A percentile compares a stretch with the other conserved stretches of the same genome.
Evolutionary conservation across 2,888 invertebrate genomes (phyloP).

Genomic region (Agonopterix arenella): DNA sequence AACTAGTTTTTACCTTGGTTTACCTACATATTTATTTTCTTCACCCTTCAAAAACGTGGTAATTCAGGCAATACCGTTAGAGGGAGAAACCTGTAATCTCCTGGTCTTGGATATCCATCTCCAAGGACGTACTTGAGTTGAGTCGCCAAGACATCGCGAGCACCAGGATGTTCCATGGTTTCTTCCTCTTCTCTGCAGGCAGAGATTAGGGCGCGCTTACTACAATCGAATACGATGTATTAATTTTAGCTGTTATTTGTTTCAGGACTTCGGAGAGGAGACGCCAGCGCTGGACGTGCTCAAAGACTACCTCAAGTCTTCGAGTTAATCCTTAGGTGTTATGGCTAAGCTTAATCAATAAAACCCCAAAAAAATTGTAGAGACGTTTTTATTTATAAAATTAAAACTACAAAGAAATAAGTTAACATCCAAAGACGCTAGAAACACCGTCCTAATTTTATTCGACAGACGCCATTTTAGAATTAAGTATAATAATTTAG

Average conservation of each 20-base stretch:
- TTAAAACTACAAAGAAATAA: background rate
- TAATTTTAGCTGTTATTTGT: conserved; percentile 23
- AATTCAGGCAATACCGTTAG: too few relatives aligned
- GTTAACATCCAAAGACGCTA: background rate
- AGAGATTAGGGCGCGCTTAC: too few relatives aligned
- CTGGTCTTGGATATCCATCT: too few relatives aligned
- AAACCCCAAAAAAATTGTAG: conserved; percentile 51
- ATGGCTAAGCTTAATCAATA: conserved; percentile 54
- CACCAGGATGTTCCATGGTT: too few relatives aligned
- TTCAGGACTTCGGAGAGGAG: conserved; percentile 97
- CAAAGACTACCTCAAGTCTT: conserved; percentile 94
- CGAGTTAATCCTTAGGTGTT: conserved; percentile 76
- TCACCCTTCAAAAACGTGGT: too few relatives aligned
- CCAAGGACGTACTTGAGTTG: too few relatives aligned
- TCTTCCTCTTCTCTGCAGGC: too few relatives aligned
- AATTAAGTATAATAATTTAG: background rate
- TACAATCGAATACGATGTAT: background rate
- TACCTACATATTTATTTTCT: too few relatives aligned
- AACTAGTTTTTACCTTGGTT: too few relatives aligned
- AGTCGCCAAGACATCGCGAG: too few relatives aligned
- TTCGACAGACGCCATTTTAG: background rate
- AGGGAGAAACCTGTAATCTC: too few relatives aligned
- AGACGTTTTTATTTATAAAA: conserved; percentile 26
- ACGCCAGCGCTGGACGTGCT: conserved; percentile 96
- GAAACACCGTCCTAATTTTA: background rate